Conservation (phyloP, 2,113 vertebrate species). For the Cyprinus carpio region DNA sequence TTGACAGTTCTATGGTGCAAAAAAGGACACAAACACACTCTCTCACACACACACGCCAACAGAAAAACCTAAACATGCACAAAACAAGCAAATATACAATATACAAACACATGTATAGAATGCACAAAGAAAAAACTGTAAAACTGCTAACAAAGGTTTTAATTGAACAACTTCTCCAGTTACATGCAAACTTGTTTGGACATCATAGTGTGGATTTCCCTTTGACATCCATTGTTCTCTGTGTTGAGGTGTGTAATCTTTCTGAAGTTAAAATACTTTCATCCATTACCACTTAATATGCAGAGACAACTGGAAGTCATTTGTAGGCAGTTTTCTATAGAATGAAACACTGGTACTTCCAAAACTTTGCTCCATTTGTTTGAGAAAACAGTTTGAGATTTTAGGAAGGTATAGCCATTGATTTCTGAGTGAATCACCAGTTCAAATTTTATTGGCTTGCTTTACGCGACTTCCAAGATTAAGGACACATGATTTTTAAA, state of each 20-base stretch:
- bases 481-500: background rate
- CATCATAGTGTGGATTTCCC: background rate
- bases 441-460: background rate
- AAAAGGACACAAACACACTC: background rate
- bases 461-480: background rate
- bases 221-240: background rate
- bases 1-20: constrained; percentile 21
- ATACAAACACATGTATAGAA: background rate
- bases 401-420: background rate
- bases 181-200: background rate
- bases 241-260: background rate
- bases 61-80: constrained; percentile 6
- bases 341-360: background rate
- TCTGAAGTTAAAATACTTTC: background rate
- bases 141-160: background rate
- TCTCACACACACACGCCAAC: constrained; percentile 36
- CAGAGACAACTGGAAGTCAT: background rate
- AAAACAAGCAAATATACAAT: background rate
- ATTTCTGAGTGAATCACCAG: too few species aligned
- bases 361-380: background rate
- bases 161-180: background rate
- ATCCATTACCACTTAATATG: background rate
- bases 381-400: background rate
- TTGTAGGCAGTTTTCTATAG: background rate
- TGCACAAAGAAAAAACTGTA: background rate